These are phyloP conservation scores for Engystomops pustulosus DNA, from an alignment of 2,113 vertebrate species.

Conservation along the genomic window DNA sequence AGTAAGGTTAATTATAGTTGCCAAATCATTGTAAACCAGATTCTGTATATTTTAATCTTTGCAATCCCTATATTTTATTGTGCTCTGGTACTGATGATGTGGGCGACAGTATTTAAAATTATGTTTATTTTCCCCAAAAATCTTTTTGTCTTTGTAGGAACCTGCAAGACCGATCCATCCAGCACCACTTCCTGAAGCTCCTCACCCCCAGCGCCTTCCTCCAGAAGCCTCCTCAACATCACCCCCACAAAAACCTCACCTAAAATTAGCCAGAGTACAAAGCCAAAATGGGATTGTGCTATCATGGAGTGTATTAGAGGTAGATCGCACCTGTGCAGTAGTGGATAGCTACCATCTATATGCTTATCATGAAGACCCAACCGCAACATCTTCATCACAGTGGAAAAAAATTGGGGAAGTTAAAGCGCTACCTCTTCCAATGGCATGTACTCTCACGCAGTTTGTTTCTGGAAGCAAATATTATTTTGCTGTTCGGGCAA, in stretches of 20 bases:
- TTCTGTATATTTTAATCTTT: too few species aligned
- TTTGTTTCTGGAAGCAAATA: constrained; percentile 97
- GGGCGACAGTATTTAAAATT: too few species aligned
- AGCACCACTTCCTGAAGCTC: constrained; percentile 78
- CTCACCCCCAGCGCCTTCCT: constrained; percentile 81
- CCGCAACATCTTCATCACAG: constrained; percentile 80
- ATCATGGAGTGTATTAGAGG: constrained; percentile 94
- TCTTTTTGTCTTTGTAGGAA: constrained; percentile 73
- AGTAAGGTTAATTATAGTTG: too few species aligned
- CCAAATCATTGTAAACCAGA: too few species aligned
- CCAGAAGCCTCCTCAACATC: constrained; percentile 87
- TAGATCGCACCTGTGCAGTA: constrained; percentile 87
- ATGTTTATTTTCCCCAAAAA: too few species aligned
- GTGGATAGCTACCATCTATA: constrained; percentile 98
- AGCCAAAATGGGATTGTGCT: constrained; percentile 96
- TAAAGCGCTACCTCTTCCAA: constrained; percentile 93
- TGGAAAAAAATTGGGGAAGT: constrained; percentile 99
- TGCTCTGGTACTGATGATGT: too few species aligned
- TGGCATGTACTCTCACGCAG: constrained; percentile 98
- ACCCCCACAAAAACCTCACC: constrained; percentile 82
- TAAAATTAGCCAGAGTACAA: constrained; percentile 87
- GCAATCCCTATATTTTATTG: neutral
- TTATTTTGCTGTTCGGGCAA: constrained; percentile 95
- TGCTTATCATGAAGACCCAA: constrained; percentile 84
- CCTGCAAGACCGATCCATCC: constrained; percentile 76